A percentile compares a stretch with the other conserved stretches of the same genome.
Conservation (phyloP, 2,888 invertebrate genomes). For the Eulithis testata region DNA sequence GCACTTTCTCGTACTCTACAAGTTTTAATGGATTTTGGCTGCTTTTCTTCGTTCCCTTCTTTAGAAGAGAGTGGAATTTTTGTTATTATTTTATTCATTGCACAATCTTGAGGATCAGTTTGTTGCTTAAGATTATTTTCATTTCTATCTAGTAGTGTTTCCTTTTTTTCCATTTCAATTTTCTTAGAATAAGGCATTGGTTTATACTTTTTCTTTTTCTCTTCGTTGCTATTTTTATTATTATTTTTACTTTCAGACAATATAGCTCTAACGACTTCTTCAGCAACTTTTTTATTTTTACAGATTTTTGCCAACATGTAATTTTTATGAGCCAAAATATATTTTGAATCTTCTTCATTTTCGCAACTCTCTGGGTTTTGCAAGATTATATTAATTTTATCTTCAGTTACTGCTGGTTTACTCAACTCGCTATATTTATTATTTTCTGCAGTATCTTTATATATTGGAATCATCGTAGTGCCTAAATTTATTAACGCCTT, state of each 20-base stretch:
- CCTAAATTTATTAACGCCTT: background rate
- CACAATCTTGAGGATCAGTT: background rate
- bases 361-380: background rate
- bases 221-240: background rate
- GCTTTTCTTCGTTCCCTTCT: conserved; percentile 2
- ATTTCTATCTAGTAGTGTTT: background rate
- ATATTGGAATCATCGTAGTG: conserved; percentile 7
- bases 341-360: background rate
- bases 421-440: background rate
- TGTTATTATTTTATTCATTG: conserved; percentile 4
- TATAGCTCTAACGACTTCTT: conserved; percentile 7
- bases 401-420: background rate
- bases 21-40: background rate
- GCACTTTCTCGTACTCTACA: background rate
- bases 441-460: background rate
- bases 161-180: conserved; percentile 1
- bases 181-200: conserved; percentile 1
- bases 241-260: background rate
- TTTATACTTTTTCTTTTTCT: background rate
- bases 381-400: background rate
- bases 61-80: conserved; percentile 4
- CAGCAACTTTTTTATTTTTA: conserved; percentile 5
- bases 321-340: background rate
- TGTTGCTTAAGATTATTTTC: background rate
- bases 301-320: background rate